Evolutionary conservation across 2,797 vertebrate genomes (phyloP).

Genomic region (Myripristis murdjan): DNA sequence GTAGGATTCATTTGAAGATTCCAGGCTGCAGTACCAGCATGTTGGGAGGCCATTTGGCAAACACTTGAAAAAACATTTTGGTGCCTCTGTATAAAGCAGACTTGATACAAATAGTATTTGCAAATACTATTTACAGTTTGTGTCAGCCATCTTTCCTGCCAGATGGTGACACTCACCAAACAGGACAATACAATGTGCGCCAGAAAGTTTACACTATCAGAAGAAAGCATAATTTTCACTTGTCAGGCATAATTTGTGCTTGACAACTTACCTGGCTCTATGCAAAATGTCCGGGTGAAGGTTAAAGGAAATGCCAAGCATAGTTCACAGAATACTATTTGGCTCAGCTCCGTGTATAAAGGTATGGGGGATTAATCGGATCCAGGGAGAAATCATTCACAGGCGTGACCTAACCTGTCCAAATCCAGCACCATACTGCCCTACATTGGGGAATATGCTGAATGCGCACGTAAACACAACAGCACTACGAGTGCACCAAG

Average conservation of each 20-base stretch:
- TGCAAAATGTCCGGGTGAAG: constrained; percentile 9
- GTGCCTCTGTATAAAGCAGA: not conserved
- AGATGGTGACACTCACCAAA: constrained; percentile 23
- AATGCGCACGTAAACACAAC: constrained; percentile 54
- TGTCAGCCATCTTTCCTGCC: constrained; percentile 36
- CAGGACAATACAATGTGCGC: constrained; percentile 13
- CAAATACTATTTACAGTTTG: constrained; percentile 52
- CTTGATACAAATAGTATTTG: constrained; percentile 14
- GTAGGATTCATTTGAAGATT: constrained; percentile 70
- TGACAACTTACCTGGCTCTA: constrained; percentile 34
- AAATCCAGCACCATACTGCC: constrained; percentile 15
- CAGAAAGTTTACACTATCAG: constrained; percentile 44
- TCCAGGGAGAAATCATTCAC: constrained; percentile 44
- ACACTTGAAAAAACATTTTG: constrained; percentile 60
- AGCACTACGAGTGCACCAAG: constrained; percentile 45
- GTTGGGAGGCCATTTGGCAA: constrained; percentile 62
- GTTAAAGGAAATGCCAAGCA: constrained; percentile 18
- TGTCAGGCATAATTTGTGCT: constrained; percentile 30
- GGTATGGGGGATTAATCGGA: constrained; percentile 43
- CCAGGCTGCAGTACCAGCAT: constrained; percentile 43
- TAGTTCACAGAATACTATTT: constrained; percentile 20
- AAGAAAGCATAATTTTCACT: constrained; percentile 27
- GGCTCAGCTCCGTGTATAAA: constrained; percentile 10
- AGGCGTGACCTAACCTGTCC: constrained; percentile 53
- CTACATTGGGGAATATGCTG: constrained; percentile 47